A percentile compares a stretch with the other conserved stretches of the same genome.
Conservation (phyloP, 2,797 vertebrate genomes). For the Acanthiza pusilla region DNA sequence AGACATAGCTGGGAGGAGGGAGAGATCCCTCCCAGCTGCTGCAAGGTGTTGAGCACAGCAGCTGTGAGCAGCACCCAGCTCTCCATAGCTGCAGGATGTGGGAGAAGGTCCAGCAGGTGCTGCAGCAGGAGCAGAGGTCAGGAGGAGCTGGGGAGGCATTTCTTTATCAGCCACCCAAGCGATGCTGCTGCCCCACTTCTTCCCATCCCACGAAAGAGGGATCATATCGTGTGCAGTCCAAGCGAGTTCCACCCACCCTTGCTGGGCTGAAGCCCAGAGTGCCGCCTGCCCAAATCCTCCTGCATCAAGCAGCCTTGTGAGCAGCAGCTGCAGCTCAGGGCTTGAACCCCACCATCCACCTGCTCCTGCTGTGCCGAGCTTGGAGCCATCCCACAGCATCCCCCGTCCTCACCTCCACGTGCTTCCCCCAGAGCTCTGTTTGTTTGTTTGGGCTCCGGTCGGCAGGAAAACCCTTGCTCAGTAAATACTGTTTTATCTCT, state of each 20-base stretch:
- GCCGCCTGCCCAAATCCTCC: not conserved
- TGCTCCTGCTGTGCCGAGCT: not conserved
- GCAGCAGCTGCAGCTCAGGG: not conserved
- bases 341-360: not conserved
- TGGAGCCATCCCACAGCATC: not conserved
- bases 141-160: not conserved
- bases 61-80: fast-evolving
- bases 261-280: not conserved
- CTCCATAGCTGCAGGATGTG: fast-evolving
- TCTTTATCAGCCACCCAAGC: not conserved
- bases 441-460: not conserved
- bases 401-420: not conserved
- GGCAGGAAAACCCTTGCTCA: not conserved
- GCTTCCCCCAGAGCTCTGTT: not conserved
- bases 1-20: not conserved
- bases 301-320: not conserved
- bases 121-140: not conserved
- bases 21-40: not conserved
- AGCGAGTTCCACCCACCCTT: not conserved
- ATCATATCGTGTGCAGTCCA: not conserved
- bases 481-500: constrained; percentile 9
- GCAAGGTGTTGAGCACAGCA: fast-evolving
- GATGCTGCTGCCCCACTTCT: not conserved
- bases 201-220: fast-evolving
- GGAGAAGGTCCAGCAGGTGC: not conserved